Base-by-base conservation (phyloP, 2,888 invertebrate species). In the Rhaphigaster nebulosa region DNA sequence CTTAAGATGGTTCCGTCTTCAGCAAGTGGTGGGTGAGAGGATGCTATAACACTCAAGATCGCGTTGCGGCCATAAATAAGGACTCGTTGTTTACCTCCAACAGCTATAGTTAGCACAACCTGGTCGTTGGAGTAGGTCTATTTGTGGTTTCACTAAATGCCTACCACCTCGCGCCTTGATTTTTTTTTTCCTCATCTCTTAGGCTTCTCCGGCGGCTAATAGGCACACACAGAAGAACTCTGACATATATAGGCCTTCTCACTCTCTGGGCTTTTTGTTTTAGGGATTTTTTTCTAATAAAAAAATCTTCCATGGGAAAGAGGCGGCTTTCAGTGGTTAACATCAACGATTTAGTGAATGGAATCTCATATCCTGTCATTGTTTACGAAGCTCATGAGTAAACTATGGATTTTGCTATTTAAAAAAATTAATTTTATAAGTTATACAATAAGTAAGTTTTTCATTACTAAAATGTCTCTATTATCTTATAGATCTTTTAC, bases 191-290 rank as follows among this genome's bases (percentile, higher is more conserved):
- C 45, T 45, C 84, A 84, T 45, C 84, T 65, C 65, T 29, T 29
- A 65, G 29, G 29, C 65, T 65, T 29, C 41, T 41, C 13, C 84
- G 2, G 45, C 84, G 45, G 84, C 45, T 84, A 84, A 84, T 84
- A 84, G 84, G 84, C 45, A 45, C 84, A 45, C 38, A n/a, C 84
- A 84, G 45, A 84, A 84, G 45, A 45, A 84, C 41, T 2, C 84
- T 84, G 84, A 84, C 84, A 84, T 84, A 84, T 84, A 84, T 84
- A 84, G 84, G 84, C 20, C 84, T 84, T 84, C 84, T 84, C 84
- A 45, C 45, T 84, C 84, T 26, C 45, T 1, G 41, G 4, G 20
- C 84, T 84, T 76, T 76, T 76, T 76, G 84, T 50, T 50, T 50
- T 84, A 45, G 15, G 45, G 45, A 26, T 45, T 84, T 50, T 50